These are phyloP conservation scores for Lochmaea crataegi DNA, from an alignment of 2,888 invertebrate genomes.

Conservation along the genomic window DNA sequence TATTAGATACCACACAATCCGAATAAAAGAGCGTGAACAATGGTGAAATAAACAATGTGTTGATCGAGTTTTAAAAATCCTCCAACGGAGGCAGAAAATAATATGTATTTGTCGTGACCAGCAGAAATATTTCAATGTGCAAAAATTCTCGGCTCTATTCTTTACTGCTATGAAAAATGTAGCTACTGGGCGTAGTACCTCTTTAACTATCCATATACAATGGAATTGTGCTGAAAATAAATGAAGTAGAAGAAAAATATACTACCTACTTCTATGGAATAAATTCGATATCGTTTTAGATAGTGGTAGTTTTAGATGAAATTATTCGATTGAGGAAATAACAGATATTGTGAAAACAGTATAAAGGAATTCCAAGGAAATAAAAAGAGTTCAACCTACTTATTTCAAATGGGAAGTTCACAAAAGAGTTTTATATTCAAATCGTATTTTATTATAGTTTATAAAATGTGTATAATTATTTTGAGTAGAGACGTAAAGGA, in stretches of 20 bases:
- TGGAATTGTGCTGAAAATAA: constrained; percentile 36
- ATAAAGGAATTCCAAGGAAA: neutral
- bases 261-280: constrained; percentile 1
- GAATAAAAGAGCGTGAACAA: constrained; percentile 65
- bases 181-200: constrained; percentile 49
- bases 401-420: too few relatives aligned
- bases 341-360: neutral
- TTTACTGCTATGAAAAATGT: constrained; percentile 51
- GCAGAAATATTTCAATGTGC: constrained; percentile 57
- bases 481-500: too few relatives aligned
- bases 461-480: too few relatives aligned
- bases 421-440: too few relatives aligned
- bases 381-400: too few relatives aligned
- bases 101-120: constrained; percentile 63
- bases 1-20: constrained; percentile 65
- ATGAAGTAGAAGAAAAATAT: constrained; percentile 1
- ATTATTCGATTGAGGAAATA: neutral
- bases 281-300: neutral
- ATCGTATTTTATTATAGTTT: too few relatives aligned
- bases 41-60: constrained; percentile 66
- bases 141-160: constrained; percentile 56
- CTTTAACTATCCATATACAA: constrained; percentile 42
- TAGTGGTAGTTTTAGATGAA: neutral
- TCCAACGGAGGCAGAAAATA: constrained; percentile 62
- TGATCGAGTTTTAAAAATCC: constrained; percentile 59